phyloP scores from a whole-genome alignment of 2,113 vertebrate genomes.

The Lagopus leucura region DNA sequence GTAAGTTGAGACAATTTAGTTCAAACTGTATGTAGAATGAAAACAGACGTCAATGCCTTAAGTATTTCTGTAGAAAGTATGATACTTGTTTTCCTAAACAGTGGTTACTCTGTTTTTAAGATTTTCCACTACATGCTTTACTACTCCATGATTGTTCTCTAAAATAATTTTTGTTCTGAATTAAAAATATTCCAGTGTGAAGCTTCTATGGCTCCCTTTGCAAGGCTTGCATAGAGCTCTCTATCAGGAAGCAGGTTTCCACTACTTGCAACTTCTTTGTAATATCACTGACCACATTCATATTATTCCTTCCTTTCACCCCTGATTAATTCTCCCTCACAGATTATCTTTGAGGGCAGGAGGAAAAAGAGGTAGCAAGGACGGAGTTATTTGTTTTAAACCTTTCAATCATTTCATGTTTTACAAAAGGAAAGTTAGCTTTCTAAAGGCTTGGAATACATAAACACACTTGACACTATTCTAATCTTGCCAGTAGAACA shows the following conservation, averaged over 20 bases:
- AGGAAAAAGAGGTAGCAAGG: background rate
- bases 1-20: background rate
- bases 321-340: background rate
- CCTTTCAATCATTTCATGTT: background rate
- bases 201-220: background rate
- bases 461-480: background rate
- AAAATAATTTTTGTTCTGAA: background rate
- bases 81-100: background rate
- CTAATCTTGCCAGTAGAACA: background rate
- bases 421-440: background rate
- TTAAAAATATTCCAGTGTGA: background rate
- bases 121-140: background rate
- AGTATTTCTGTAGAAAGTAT: background rate
- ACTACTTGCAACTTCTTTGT: background rate
- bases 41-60: background rate
- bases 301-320: background rate
- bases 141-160: background rate
- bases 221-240: background rate
- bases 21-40: background rate
- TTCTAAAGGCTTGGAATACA: background rate
- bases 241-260: background rate
- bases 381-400: background rate
- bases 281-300: accelerated
- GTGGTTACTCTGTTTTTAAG: background rate
- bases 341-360: background rate